Evolutionary conservation across 1,140 invertebrate genomes (phyloP).

Genomic region (Halictus rubicundus): DNA sequence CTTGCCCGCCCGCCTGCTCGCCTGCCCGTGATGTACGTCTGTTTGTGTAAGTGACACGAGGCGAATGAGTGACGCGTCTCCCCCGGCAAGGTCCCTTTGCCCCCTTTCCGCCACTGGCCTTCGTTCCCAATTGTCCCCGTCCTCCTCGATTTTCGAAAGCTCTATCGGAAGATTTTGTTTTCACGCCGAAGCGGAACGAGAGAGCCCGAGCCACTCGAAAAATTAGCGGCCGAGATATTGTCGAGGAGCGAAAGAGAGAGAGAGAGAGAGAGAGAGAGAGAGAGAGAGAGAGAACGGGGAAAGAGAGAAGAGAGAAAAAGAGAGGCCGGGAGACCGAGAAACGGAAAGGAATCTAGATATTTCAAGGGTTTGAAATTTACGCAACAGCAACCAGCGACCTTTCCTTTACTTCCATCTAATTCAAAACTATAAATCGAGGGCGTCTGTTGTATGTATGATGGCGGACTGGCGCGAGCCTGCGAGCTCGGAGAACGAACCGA

Average conservation of each 20-base stretch:
- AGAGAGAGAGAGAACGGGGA: neutral
- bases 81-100: slow-evolving; percentile 47
- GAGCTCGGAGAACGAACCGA: slow-evolving; percentile 58
- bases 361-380: slow-evolving; percentile 67
- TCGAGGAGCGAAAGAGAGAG: neutral
- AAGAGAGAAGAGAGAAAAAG: no score
- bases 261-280: neutral
- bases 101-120: slow-evolving; percentile 30
- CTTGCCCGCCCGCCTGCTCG: slow-evolving; percentile 57
- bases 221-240: neutral
- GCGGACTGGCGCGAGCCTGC: slow-evolving; percentile 74
- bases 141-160: slow-evolving; percentile 36
- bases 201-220: neutral
- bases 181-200: no score
- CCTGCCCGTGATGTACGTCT: slow-evolving; percentile 77
- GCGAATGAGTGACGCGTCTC: slow-evolving; percentile 77
- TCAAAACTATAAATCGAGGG: slow-evolving; percentile 80
- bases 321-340: neutral
- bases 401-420: slow-evolving; percentile 78
- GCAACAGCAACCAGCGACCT: slow-evolving; percentile 67
- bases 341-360: slow-evolving; percentile 49
- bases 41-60: slow-evolving; percentile 81
- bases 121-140: slow-evolving; percentile 19
- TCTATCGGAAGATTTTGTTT: neutral
- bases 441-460: slow-evolving; percentile 79